Evolutionary conservation across 2,888 invertebrate genomes (phyloP).

Genomic region (Acronicta aceris): DNA sequence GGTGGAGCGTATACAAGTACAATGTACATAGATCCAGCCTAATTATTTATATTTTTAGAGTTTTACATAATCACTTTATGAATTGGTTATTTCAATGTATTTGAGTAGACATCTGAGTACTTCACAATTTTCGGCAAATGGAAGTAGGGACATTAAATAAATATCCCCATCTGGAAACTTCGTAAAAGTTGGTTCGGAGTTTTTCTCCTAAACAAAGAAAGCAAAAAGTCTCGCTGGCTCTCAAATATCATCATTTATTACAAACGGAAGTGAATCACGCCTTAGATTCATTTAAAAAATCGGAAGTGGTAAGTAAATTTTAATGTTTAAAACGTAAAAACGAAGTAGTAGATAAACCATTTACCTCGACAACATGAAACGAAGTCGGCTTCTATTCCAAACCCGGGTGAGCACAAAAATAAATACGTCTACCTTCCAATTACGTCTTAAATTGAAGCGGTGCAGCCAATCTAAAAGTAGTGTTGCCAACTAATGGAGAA

Average conservation of each 20-base stretch:
- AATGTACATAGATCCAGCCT: too few relatives aligned
- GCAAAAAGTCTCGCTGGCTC: slow-evolving; percentile 58
- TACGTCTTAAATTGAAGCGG: slow-evolving; percentile 36
- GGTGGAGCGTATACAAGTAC: too few relatives aligned
- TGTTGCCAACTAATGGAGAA: slow-evolving; percentile 57
- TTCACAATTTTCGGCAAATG: slow-evolving; percentile 35
- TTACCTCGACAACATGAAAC: slow-evolving; percentile 12
- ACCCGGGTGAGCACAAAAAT: slow-evolving; percentile 32
- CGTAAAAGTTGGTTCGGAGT: slow-evolving; percentile 60
- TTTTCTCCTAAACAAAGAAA: slow-evolving; percentile 63
- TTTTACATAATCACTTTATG: slow-evolving; percentile 4
- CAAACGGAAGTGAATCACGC: slow-evolving; percentile 29
- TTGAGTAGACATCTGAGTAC: slow-evolving; percentile 32
- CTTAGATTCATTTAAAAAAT: slow-evolving; percentile 31
- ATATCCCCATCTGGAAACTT: slow-evolving; percentile 67
- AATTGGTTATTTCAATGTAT: slow-evolving; percentile 42
- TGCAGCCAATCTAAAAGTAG: slow-evolving; percentile 59
- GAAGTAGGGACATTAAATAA: slow-evolving; percentile 70
- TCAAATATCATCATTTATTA: slow-evolving; percentile 61
- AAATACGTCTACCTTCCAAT: slow-evolving; percentile 40
- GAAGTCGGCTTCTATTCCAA: slow-evolving; percentile 10
- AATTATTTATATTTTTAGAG: too few relatives aligned
- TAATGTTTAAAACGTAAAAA: background rate
- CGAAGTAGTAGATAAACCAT: background rate
- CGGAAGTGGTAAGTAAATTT: background rate